These are phyloP conservation scores for Zaprionus nigranus DNA, from an alignment of 1,140 invertebrate genomes.

Conservation along the genomic window DNA sequence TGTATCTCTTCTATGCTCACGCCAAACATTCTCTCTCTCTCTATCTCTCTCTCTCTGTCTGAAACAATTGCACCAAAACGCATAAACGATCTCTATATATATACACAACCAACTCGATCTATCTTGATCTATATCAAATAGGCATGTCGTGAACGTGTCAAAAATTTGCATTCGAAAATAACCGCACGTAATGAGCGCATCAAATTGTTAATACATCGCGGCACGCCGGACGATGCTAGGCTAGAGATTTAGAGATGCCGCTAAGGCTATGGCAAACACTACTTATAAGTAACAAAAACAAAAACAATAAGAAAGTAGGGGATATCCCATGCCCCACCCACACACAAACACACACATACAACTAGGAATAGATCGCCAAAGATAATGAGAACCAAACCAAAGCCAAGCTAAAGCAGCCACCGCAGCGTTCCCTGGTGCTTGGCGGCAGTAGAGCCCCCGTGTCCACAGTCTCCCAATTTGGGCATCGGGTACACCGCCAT, in stretches of 20 bases:
- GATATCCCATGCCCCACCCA: background rate
- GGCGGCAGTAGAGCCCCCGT: slow-evolving; percentile 7
- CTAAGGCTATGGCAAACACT: slow-evolving; percentile 53
- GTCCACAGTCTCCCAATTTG: slow-evolving; percentile 43
- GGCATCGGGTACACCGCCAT: slow-evolving; percentile 18
- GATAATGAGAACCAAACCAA: slow-evolving; percentile 48
- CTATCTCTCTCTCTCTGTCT: slow-evolving; percentile 16
- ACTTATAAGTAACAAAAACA: slow-evolving; percentile 51
- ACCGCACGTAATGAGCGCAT: slow-evolving; percentile 93
- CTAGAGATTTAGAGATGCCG: slow-evolving; percentile 78
- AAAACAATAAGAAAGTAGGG: slow-evolving; percentile 2
- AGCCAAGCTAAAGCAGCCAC: slow-evolving; percentile 65
- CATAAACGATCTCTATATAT: slow-evolving; percentile 25
- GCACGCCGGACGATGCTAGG: slow-evolving; percentile 89
- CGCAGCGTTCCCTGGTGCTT: slow-evolving; percentile 38
- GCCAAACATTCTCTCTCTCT: slow-evolving; percentile 51
- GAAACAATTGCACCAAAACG: slow-evolving; percentile 25
- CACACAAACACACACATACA: slow-evolving; percentile 16
- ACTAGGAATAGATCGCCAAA: slow-evolving; percentile 68
- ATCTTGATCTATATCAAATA: slow-evolving; percentile 74
- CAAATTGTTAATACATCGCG: slow-evolving; percentile 93
- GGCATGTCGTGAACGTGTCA: slow-evolving; percentile 93
- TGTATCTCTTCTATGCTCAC: slow-evolving; percentile 69
- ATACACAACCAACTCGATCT: slow-evolving; percentile 3
- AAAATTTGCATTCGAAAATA: slow-evolving; percentile 94